A percentile compares a stretch with the other conserved stretches of the same genome.
phyloP scores from a whole-genome alignment of 2,888 invertebrate genomes.

The Beris morrisii region DNA sequence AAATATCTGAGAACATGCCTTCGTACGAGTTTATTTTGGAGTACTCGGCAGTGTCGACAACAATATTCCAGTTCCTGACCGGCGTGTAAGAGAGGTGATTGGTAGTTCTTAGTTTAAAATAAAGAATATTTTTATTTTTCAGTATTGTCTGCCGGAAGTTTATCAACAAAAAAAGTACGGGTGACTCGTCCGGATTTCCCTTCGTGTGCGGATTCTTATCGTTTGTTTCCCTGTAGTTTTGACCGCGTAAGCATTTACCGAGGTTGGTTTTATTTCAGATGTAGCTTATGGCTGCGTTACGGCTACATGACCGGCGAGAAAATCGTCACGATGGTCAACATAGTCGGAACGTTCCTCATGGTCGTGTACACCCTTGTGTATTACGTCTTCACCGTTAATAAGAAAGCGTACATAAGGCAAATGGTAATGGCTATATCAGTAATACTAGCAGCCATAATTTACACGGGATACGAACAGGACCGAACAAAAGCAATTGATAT shows the following conservation, averaged over 20 bases:
- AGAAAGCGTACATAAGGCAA: slow-evolving; percentile 66
- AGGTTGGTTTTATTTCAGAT: slow-evolving; percentile 56
- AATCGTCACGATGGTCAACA: slow-evolving; percentile 74
- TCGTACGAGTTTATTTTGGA: slow-evolving; percentile 48
- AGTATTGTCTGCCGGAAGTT: slow-evolving; percentile 79
- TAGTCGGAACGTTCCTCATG: slow-evolving; percentile 72
- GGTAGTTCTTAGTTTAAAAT: neutral
- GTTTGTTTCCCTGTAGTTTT: slow-evolving; percentile 57
- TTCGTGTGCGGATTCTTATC: slow-evolving; percentile 77
- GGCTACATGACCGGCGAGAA: slow-evolving; percentile 72
- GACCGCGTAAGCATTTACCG: slow-evolving; percentile 43
- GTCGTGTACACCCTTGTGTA: slow-evolving; percentile 70
- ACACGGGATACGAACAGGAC: slow-evolving; percentile 62
- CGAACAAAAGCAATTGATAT: slow-evolving; percentile 59
- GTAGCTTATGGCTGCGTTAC: slow-evolving; percentile 79
- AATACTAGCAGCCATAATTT: slow-evolving; percentile 62
- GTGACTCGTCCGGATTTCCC: slow-evolving; percentile 74
- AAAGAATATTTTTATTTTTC: slow-evolving; percentile 49
- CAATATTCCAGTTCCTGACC: slow-evolving; percentile 80
- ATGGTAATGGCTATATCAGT: slow-evolving; percentile 60
- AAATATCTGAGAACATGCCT: slow-evolving; percentile 25
- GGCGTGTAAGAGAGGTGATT: slow-evolving; percentile 73
- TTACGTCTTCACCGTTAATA: slow-evolving; percentile 73
- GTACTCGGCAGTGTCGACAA: slow-evolving; percentile 70
- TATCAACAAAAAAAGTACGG: slow-evolving; percentile 72